Evolutionary conservation across 2,113 vertebrate genomes (phyloP).

Genomic region (Sylvietta virens): DNA sequence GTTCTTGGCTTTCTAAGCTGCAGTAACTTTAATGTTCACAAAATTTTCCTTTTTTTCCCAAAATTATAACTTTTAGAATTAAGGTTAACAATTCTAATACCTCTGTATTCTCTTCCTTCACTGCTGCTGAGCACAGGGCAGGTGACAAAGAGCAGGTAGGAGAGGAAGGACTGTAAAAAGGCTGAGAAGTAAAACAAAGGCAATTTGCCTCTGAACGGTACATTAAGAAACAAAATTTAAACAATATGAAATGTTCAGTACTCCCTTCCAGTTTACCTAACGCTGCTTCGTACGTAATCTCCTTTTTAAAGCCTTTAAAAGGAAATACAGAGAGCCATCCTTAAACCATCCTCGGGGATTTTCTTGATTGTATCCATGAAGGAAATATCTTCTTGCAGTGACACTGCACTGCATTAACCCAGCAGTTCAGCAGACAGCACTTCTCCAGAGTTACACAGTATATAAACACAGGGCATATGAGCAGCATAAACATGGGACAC

Average conservation of each 20-base stretch:
- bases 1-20: not conserved
- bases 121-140: not conserved
- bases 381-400: not conserved
- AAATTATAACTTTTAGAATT: not conserved
- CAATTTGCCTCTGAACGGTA: not conserved
- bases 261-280: not conserved
- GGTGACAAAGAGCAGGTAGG: not conserved
- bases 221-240: not conserved
- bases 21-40: not conserved
- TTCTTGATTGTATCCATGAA: not conserved
- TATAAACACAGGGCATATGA: not conserved
- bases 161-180: not conserved
- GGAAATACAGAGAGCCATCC: not conserved
- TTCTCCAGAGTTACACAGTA: not conserved
- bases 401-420: not conserved
- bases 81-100: not conserved
- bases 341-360: not conserved
- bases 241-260: not conserved
- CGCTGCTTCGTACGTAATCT: not conserved
- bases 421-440: not conserved
- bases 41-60: not conserved
- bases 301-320: not conserved
- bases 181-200: not conserved
- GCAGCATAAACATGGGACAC: conserved; percentile 2
- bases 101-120: not conserved